Evolutionary conservation across 2,797 vertebrate genomes (phyloP).

Genomic region (Labeo calbasu): DNA sequence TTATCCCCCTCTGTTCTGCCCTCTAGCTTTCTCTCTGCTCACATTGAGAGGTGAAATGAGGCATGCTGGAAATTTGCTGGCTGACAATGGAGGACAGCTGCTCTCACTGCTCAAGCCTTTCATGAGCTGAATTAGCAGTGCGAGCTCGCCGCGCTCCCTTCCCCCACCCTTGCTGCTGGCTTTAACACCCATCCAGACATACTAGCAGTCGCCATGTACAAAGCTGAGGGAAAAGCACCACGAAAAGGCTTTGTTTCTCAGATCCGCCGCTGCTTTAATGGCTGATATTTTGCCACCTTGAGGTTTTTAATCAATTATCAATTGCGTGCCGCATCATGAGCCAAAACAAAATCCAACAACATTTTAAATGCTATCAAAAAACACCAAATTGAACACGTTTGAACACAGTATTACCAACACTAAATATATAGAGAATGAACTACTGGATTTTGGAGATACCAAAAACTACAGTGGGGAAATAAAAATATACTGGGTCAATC

Average conservation of each 20-base stretch:
- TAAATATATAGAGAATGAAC: too few species aligned
- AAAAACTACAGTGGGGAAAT: not conserved
- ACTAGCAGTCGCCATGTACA: conserved; percentile 70
- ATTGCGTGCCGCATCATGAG: not conserved
- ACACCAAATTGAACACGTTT: not conserved
- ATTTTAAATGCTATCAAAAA: not conserved
- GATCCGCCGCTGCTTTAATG: conserved; percentile 66
- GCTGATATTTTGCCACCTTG: conserved; percentile 58
- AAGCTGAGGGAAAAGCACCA: conserved; percentile 70
- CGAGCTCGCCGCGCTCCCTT: conserved; percentile 69
- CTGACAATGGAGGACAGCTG: conserved; percentile 86
- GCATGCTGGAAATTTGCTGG: conserved; percentile 80
- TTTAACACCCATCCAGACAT: conserved; percentile 70
- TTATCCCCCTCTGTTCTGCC: conserved; percentile 63
- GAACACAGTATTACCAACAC: not conserved
- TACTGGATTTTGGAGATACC: not conserved
- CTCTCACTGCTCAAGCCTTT: conserved; percentile 79
- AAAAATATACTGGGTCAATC: too few species aligned
- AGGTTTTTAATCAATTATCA: not conserved
- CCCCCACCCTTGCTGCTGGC: conserved; percentile 67
- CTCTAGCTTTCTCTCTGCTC: conserved; percentile 69
- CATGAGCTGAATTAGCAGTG: conserved; percentile 83
- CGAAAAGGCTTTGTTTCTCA: conserved; percentile 76
- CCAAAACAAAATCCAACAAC: not conserved
- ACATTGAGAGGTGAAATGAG: conserved; percentile 79